These are phyloP conservation scores for Platichthys stellatus DNA, from an alignment of 2,113 vertebrate genomes.

Conservation along the genomic window DNA sequence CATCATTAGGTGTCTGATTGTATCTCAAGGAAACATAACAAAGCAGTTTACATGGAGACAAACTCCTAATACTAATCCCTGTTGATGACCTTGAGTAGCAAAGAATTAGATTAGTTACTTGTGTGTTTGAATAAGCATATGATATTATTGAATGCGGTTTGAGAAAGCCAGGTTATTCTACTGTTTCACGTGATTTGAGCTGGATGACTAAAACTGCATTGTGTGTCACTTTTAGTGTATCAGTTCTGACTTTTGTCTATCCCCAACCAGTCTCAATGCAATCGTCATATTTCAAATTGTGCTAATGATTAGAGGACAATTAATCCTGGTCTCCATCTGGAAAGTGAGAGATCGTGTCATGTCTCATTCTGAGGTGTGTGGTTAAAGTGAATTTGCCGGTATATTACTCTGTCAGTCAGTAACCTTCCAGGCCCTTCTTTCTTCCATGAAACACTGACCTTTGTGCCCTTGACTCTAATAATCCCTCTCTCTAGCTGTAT, in stretches of 20 bases:
- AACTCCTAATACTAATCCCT: no score
- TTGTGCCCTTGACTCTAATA: conserved; percentile 77
- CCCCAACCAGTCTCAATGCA: background rate
- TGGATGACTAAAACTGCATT: background rate
- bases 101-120: background rate
- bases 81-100: background rate
- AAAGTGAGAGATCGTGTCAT: conserved; percentile 44
- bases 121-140: background rate
- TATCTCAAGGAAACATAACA: background rate
- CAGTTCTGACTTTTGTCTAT: background rate
- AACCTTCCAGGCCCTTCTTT: conserved; percentile 60
- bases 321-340: conserved; percentile 33
- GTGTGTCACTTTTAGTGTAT: background rate
- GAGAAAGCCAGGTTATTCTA: background rate
- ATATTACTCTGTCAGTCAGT: conserved; percentile 63
- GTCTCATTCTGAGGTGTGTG: conserved; percentile 48
- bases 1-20: background rate
- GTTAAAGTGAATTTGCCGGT: conserved; percentile 54
- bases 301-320: conserved; percentile 32
- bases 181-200: no score
- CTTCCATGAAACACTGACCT: conserved; percentile 67
- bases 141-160: no score
- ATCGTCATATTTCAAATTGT: conserved; percentile 1
- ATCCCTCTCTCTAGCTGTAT: conserved; percentile 63
- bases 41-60: no score